phyloP scores from a whole-genome alignment of 2,888 invertebrate genomes.

The Orthosia gracilis region DNA sequence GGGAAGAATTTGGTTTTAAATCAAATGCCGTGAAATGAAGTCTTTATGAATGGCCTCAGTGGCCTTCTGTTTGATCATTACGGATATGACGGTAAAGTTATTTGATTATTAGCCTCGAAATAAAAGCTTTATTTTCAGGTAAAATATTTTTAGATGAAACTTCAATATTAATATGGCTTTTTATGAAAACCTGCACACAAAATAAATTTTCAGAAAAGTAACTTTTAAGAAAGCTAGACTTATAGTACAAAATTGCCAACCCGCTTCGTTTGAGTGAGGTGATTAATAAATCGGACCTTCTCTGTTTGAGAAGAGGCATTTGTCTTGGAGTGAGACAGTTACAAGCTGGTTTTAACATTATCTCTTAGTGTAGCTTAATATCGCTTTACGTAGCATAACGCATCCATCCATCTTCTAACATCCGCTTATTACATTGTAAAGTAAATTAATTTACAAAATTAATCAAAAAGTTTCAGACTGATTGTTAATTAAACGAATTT shows the following conservation, averaged over 20 bases:
- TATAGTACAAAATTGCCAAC: too few species aligned
- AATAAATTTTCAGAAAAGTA: too few species aligned
- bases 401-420: slow-evolving; percentile 8
- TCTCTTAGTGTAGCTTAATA: too few species aligned
- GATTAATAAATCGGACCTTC: too few species aligned
- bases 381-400: neutral
- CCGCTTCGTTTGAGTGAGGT: too few species aligned
- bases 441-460: slow-evolving; percentile 58
- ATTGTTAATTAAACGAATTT: slow-evolving; percentile 62
- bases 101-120: slow-evolving; percentile 18
- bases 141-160: neutral
- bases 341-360: too few species aligned
- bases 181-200: neutral
- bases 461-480: slow-evolving; percentile 47
- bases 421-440: slow-evolving; percentile 16
- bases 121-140: neutral
- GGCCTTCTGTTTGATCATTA: slow-evolving; percentile 32
- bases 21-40: slow-evolving; percentile 26
- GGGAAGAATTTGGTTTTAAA: slow-evolving; percentile 39
- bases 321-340: too few species aligned
- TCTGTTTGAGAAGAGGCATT: too few species aligned
- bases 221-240: too few species aligned
- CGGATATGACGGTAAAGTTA: neutral
- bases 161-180: neutral
- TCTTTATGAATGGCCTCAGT: slow-evolving; percentile 25